Evolutionary conservation across 2,113 vertebrate genomes (phyloP), one percentile per base, ranked within the genome.

Genomic region (Megaleporinus macrocephalus): DNA sequence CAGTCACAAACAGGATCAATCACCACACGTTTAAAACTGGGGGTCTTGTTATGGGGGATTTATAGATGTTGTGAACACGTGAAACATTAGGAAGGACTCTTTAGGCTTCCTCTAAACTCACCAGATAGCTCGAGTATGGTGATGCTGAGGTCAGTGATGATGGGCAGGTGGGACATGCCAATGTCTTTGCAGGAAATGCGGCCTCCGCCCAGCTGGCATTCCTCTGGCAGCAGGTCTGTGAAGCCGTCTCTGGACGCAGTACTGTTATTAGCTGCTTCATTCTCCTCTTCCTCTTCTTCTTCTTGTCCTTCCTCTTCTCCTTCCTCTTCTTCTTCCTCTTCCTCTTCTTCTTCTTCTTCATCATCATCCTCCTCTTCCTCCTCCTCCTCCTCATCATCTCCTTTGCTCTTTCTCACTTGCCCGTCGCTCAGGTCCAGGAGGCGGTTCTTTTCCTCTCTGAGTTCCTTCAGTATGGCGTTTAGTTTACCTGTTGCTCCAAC

Each of bases 121-220:
- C 95, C 95, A 90, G 93, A 88, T 86, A 96, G 81, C 73, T 95
- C 93, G 86, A 96, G 89, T 3, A 86, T 91, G 18, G 90, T 93
- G 85, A 95, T 89, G 61, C 84, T 86, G 7, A 83, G 85, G 87
- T 95, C 91, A 2, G 78, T 89, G 83, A 96, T 90, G 86, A 84
- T 76, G 4, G 94, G 95, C 81, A 96, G 76, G 0, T 87, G 87
- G 76, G 91, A 93, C 86, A 96, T 86, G 71, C 90, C 91, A 27
- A 91, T 5, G 3, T 90, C 91, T 68, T 87, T 84, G 84, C 94
- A 95, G 76, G 85, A 93, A 11, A 95, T 90, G 66, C 88, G 89
- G 3, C 33, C 81, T 71, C 90, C 92, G 5, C 83, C 83, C 16
- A 91, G 85, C 75, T 91, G 85, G 86, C 95, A 96, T 1, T 81